phyloP scores from a whole-genome alignment of 30 jellyfish, hydroid and myxozoan species.

The Calvadosia cruxmelitensis region DNA sequence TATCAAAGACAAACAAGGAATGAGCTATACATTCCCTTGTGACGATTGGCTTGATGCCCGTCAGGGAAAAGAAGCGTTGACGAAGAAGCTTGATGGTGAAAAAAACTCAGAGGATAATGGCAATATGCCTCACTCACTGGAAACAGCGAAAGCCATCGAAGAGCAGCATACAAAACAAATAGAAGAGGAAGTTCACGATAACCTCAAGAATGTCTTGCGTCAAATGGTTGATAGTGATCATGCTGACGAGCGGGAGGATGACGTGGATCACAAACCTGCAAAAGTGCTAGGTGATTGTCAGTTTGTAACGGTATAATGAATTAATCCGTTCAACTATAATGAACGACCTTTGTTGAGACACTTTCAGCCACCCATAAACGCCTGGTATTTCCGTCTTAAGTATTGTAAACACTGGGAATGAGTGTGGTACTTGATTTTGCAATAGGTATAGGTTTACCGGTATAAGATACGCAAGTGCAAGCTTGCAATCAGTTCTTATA shows the following conservation, averaged over 20 bases:
- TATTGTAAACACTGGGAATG: too few relatives aligned
- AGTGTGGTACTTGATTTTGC: too few relatives aligned
- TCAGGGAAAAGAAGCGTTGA: not conserved
- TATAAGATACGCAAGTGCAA: too few relatives aligned
- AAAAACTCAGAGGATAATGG: not conserved
- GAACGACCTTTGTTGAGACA: too few relatives aligned
- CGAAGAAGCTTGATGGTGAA: not conserved
- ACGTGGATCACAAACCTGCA: too few relatives aligned
- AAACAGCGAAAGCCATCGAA: constrained; percentile 14
- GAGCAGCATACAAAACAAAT: constrained; percentile 35
- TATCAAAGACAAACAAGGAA: not conserved
- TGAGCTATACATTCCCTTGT: not conserved
- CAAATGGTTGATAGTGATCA: constrained; percentile 18
- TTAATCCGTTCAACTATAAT: too few relatives aligned
- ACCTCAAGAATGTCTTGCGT: constrained; percentile 28
- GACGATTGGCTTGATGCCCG: constrained; percentile 6
- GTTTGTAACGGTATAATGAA: too few relatives aligned
- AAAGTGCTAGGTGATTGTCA: too few relatives aligned
- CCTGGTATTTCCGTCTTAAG: too few relatives aligned
- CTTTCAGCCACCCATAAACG: too few relatives aligned
- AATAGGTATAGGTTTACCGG: too few relatives aligned
- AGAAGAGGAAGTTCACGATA: constrained; percentile 41
- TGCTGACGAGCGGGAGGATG: not conserved
- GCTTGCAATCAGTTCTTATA: too few relatives aligned
- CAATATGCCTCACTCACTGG: not conserved